These are phyloP conservation scores for Oncopodura yosiiana DNA, from an alignment of 1,140 invertebrate species.

Conservation along the genomic window DNA sequence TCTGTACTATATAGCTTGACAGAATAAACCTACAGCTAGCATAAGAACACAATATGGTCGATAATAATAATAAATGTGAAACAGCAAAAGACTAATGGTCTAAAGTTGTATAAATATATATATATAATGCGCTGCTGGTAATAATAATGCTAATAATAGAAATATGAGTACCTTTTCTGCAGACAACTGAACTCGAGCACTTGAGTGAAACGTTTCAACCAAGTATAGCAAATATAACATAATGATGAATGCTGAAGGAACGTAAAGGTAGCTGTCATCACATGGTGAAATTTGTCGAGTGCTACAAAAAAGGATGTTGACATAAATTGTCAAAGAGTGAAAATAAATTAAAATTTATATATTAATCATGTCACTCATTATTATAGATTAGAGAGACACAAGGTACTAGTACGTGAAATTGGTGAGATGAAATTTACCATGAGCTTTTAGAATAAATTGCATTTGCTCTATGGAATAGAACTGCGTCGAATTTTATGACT, in stretches of 20 bases:
- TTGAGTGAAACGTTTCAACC: conserved; percentile 72
- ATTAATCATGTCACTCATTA: background rate
- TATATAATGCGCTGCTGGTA: too few relatives aligned
- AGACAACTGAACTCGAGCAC: conserved; percentile 53
- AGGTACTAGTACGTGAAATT: background rate
- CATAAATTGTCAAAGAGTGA: background rate
- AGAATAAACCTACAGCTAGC: too few relatives aligned
- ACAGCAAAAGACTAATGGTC: too few relatives aligned
- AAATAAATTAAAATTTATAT: background rate
- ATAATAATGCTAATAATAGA: too few relatives aligned
- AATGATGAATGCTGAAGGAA: conserved; percentile 68
- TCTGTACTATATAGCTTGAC: too few relatives aligned
- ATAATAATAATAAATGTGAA: too few relatives aligned
- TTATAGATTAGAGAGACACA: background rate
- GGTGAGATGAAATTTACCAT: background rate
- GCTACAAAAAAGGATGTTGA: conserved; percentile 33
- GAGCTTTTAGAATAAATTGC: background rate
- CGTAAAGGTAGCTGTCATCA: conserved; percentile 75
- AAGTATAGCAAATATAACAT: conserved; percentile 73
- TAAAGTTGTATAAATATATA: too few relatives aligned
- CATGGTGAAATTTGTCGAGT: conserved; percentile 61
- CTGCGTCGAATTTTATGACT: background rate
- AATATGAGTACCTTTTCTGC: conserved; percentile 33
- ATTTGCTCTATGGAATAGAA: background rate
- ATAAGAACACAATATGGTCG: too few relatives aligned